Evolutionary conservation across 1,140 invertebrate genomes (phyloP).

Genomic region (Bombus waltoni): DNA sequence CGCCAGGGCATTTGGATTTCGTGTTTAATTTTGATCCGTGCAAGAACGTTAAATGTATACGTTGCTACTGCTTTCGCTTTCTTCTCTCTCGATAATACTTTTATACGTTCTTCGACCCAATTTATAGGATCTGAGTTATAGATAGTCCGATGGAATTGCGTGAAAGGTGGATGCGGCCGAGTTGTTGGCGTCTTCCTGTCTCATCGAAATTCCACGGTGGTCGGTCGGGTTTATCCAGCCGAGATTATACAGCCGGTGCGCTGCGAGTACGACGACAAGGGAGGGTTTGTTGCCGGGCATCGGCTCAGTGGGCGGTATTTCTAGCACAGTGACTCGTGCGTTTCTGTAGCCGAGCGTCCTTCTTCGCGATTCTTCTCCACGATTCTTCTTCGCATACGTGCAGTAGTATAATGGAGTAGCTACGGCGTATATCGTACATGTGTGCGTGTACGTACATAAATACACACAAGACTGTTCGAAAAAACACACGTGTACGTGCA

Average conservation of each 20-base stretch:
- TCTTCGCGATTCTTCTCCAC: constrained; percentile 33
- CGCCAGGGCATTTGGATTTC: too few relatives aligned
- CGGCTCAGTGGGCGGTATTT: constrained; percentile 72
- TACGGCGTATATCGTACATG: too few relatives aligned
- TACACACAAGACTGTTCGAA: constrained; percentile 3
- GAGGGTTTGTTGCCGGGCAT: constrained; percentile 57
- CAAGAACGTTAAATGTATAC: too few relatives aligned
- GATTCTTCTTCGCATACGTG: background rate
- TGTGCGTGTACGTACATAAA: background rate
- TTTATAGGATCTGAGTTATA: too few relatives aligned
- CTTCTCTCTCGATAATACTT: background rate
- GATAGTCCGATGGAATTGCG: constrained; percentile 26
- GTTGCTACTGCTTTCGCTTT: too few relatives aligned
- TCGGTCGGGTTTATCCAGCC: constrained; percentile 62
- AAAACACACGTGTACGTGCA: constrained; percentile 10
- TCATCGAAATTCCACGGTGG: constrained; percentile 58
- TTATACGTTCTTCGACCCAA: too few relatives aligned
- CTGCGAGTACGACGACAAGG: constrained; percentile 62
- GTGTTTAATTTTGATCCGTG: too few relatives aligned
- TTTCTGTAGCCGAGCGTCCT: constrained; percentile 59
- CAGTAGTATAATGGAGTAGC: too few relatives aligned
- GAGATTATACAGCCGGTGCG: constrained; percentile 67
- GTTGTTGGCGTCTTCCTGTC: constrained; percentile 43
- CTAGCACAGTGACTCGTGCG: constrained; percentile 66
- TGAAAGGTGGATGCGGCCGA: constrained; percentile 13